Percentiles rank a stretch among this genome's conserved stretches.
Evolutionary conservation across 2,888 invertebrate genomes (phyloP).

Genomic region (Capitulum mitella): DNA sequence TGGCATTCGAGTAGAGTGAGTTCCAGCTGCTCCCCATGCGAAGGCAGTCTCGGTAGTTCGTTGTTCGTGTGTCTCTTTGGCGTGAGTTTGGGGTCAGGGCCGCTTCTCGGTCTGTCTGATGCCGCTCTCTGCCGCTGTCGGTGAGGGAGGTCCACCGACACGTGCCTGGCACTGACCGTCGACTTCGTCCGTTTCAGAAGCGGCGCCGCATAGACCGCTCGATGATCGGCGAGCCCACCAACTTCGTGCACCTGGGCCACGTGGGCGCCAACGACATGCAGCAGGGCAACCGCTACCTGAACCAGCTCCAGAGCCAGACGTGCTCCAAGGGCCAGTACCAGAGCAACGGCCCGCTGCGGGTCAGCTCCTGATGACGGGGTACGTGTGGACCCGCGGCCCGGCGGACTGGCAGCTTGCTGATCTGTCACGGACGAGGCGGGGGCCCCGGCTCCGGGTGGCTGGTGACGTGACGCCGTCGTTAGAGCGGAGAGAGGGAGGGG

Average conservation of each 20-base stretch:
- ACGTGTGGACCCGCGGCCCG: not conserved
- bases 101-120: too few relatives aligned
- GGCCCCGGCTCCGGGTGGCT: too few relatives aligned
- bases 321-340: slow-evolving; percentile 68
- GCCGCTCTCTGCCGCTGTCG: too few relatives aligned
- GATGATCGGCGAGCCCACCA: slow-evolving; percentile 92
- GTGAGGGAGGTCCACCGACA: not conserved
- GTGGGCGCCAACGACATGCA: slow-evolving; percentile 54
- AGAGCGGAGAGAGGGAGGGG: too few relatives aligned
- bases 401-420: too few relatives aligned
- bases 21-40: too few relatives aligned
- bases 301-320: slow-evolving; percentile 88
- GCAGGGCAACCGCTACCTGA: slow-evolving; percentile 65
- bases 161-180: not conserved
- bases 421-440: too few relatives aligned
- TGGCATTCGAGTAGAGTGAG: too few relatives aligned
- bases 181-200: slow-evolving; percentile 1
- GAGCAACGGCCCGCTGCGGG: not conserved
- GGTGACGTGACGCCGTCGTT: too few relatives aligned
- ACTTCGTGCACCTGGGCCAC: slow-evolving; percentile 90
- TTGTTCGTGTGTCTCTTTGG: too few relatives aligned
- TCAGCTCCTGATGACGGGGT: not conserved
- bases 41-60: too few relatives aligned
- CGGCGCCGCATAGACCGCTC: slow-evolving; percentile 54
- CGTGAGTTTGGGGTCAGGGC: too few relatives aligned